Evolutionary conservation across 2,888 invertebrate species (phyloP).

Genomic region (Meiosimyza platycephala): DNA sequence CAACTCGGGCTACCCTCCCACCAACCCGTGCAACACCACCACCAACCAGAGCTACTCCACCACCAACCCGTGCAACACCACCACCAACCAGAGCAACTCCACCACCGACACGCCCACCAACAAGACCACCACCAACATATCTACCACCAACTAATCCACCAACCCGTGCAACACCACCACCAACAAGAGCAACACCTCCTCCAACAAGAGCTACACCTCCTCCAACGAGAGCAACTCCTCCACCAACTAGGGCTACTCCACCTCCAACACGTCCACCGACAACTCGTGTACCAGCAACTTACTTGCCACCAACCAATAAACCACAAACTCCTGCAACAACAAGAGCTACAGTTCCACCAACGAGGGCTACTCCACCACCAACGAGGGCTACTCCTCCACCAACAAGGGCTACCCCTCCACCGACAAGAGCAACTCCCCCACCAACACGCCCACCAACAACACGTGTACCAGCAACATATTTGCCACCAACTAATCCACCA

Average conservation of each 20-base stretch:
- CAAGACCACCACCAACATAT: slow-evolving; percentile 37
- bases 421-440: slow-evolving; percentile 29
- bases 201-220: slow-evolving; percentile 23
- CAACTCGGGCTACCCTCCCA: slow-evolving; percentile 30
- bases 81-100: slow-evolving; percentile 29
- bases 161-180: neutral
- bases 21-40: slow-evolving; percentile 35
- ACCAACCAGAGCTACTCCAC: slow-evolving; percentile 33
- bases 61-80: slow-evolving; percentile 31
- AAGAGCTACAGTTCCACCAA: slow-evolving; percentile 46
- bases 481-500: slow-evolving; percentile 10
- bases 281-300: slow-evolving; percentile 22
- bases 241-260: slow-evolving; percentile 45
- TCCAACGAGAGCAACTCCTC: slow-evolving; percentile 49
- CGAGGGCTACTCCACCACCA: neutral
- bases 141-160: slow-evolving; percentile 1
- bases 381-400: slow-evolving; percentile 29
- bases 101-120: slow-evolving; percentile 37
- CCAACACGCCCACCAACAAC: slow-evolving; percentile 24
- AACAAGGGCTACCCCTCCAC: slow-evolving; percentile 34
- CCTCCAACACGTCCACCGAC: neutral
- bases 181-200: too few species aligned
- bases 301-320: slow-evolving; percentile 28
- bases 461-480: neutral
- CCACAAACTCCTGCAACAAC: slow-evolving; percentile 34